These are phyloP conservation scores for Knipowitschia caucasica DNA, from an alignment of 2,797 vertebrate species.

Conservation along the genomic window DNA sequence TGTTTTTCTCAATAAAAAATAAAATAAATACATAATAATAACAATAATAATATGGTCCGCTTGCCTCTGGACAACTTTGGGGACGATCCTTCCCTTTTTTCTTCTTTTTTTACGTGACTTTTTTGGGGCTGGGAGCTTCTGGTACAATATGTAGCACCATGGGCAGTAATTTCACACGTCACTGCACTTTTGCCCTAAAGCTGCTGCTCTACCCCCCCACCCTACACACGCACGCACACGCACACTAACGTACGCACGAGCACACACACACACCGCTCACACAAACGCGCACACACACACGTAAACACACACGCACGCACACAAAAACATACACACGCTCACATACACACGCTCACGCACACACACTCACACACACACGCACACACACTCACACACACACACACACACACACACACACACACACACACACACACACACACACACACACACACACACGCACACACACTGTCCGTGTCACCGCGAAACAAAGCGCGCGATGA, in stretches of 20 bases:
- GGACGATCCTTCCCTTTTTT: conserved; percentile 80
- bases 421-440: too few species aligned
- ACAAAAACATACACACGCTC: too few species aligned
- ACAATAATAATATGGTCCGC: conserved; percentile 45
- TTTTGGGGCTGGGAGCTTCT: conserved; percentile 87
- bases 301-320: conserved; percentile 50
- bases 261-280: background rate
- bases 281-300: conserved; percentile 62
- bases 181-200: conserved; percentile 95
- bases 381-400: conserved; percentile 65
- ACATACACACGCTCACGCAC: background rate
- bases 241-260: too few species aligned
- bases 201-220: conserved; percentile 86
- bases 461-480: conserved; percentile 78
- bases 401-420: conserved; percentile 75
- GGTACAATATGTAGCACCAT: conserved; percentile 99
- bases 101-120: conserved; percentile 68
- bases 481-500: conserved; percentile 73
- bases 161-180: conserved; percentile 99
- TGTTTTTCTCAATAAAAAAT: background rate
- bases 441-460: background rate
- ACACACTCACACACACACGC: conserved; percentile 65
- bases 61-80: conserved; percentile 85
- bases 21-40: conserved; percentile 8
- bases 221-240: too few species aligned